Conservation (phyloP, 2,888 invertebrate species). For the Cryptus armator region DNA sequence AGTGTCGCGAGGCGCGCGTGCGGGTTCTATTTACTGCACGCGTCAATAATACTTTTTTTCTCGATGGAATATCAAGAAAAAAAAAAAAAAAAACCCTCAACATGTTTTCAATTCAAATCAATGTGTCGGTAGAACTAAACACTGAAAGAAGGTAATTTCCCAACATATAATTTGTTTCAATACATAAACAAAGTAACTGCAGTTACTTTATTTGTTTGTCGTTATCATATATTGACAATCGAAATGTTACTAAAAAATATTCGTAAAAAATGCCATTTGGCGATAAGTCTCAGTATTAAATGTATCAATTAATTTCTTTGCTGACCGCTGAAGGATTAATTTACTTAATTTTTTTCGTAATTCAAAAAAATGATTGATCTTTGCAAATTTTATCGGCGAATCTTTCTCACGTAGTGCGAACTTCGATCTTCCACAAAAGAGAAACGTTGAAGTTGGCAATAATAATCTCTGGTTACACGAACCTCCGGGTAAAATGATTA, state of each 20-base stretch:
- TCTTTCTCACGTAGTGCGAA: background rate
- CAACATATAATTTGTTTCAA: too few species aligned
- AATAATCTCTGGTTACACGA: slow-evolving; percentile 29
- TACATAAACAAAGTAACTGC: too few species aligned
- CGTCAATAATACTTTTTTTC: slow-evolving; percentile 1
- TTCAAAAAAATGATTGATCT: background rate
- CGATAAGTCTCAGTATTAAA: background rate
- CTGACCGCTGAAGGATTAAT: background rate
- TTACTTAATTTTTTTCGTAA: too few species aligned
- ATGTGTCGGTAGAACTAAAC: too few species aligned
- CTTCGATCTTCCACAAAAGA: slow-evolving; percentile 1
- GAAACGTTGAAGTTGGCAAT: slow-evolving; percentile 27
- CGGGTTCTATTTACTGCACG: slow-evolving; percentile 32
- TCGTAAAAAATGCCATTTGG: background rate
- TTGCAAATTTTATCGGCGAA: background rate
- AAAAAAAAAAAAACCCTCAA: background rate
- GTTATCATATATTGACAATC: background rate
- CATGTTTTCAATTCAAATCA: background rate
- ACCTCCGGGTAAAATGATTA: slow-evolving; percentile 4
- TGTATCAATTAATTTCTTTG: too few species aligned
- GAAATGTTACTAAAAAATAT: background rate
- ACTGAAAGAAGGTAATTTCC: background rate
- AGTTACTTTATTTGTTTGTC: too few species aligned
- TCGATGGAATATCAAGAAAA: background rate
- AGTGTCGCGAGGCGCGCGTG: slow-evolving; percentile 55